A percentile compares a stretch with the other conserved stretches of the same genome.
Conservation (phyloP, 2,888 invertebrate genomes). For the Craniophora ligustri region DNA sequence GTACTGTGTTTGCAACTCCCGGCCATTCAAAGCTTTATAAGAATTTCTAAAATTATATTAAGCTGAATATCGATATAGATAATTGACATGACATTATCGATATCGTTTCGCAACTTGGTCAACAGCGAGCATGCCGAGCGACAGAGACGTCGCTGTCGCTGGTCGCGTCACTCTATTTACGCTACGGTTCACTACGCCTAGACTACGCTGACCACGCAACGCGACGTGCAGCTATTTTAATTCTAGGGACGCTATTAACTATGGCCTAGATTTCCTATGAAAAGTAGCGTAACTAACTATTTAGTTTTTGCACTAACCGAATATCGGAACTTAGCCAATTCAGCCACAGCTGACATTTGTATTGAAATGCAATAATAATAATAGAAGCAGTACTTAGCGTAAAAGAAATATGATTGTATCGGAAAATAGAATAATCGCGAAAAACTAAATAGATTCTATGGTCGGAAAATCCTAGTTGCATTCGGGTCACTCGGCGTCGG, state of each 20-base stretch:
- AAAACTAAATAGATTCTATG: constrained; percentile 70
- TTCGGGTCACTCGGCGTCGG: constrained; percentile 84
- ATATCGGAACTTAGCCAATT: constrained; percentile 4
- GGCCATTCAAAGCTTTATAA: no score
- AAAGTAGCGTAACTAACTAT: constrained; percentile 53
- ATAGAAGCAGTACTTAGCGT: not conserved
- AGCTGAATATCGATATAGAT: not conserved
- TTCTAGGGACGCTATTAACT: constrained; percentile 71
- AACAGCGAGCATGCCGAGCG: not conserved
- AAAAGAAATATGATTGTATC: constrained; percentile 7
- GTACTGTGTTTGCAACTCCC: no score
- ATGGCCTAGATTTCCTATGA: constrained; percentile 78
- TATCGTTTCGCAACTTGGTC: constrained; percentile 13
- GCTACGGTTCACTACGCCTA: constrained; percentile 70
- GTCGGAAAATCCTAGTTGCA: constrained; percentile 85
- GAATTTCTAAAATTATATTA: no score
- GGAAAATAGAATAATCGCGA: constrained; percentile 61
- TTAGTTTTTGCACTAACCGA: constrained; percentile 23
- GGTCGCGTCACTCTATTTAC: constrained; percentile 74
- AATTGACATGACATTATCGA: no score
- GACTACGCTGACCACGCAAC: constrained; percentile 64
- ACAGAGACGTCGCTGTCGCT: constrained; percentile 20
- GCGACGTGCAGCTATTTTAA: constrained; percentile 68
- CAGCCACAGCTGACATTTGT: constrained; percentile 2
- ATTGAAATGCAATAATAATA: not conserved